These are phyloP conservation scores for Uromys caudimaculatus DNA, from an alignment of 2,797 vertebrate genomes.

Conservation along the genomic window DNA sequence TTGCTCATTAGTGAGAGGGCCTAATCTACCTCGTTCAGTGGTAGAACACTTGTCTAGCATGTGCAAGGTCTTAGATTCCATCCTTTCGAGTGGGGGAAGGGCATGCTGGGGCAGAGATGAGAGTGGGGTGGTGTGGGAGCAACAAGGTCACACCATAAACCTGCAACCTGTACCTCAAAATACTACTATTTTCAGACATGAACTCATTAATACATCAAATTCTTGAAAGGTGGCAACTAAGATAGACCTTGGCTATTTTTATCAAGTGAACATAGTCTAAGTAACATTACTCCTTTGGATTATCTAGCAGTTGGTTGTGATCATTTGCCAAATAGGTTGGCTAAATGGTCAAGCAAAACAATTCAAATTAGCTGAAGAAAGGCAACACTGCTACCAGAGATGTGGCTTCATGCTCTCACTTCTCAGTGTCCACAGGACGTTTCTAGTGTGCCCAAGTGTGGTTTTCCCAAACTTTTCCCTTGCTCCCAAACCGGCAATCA, in stretches of 20 bases:
- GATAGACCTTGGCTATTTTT: slow-evolving; percentile 80
- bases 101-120: not conserved
- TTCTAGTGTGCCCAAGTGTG: not conserved
- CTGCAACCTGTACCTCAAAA: slow-evolving; percentile 55
- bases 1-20: not conserved
- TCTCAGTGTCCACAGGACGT: not conserved
- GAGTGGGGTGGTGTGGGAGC: not conserved
- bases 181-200: slow-evolving; percentile 79
- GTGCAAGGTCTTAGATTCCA: not conserved
- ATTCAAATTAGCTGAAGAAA: slow-evolving; percentile 30
- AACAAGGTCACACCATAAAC: slow-evolving; percentile 55
- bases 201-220: slow-evolving; percentile 77
- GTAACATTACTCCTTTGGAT: slow-evolving; percentile 76
- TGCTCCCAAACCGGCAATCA: not conserved
- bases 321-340: slow-evolving; percentile 57
- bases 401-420: not conserved
- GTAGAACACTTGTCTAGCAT: not conserved
- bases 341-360: slow-evolving; percentile 67
- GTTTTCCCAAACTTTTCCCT: not conserved
- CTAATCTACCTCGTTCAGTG: not conserved
- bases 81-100: too few species aligned
- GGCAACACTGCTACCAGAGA: slow-evolving; percentile 38
- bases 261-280: slow-evolving; percentile 76
- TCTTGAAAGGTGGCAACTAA: slow-evolving; percentile 80
- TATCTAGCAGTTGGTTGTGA: slow-evolving; percentile 62